These are phyloP conservation scores for Nesoenas mayeri DNA, from an alignment of 2,113 vertebrate genomes.

Conservation along the genomic window DNA sequence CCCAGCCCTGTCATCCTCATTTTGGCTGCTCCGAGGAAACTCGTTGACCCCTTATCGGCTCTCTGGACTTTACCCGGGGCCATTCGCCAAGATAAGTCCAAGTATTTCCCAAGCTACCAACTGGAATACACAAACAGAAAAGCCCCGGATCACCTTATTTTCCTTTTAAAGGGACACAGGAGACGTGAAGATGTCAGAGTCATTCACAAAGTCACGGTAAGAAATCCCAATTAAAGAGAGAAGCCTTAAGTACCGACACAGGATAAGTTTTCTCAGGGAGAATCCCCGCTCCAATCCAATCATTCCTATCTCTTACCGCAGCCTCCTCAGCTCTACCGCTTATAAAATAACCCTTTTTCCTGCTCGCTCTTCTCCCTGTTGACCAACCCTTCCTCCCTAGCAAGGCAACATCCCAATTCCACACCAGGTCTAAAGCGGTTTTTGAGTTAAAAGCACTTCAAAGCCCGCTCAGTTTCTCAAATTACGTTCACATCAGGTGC, in stretches of 20 bases:
- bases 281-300: not conserved
- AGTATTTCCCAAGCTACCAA: not conserved
- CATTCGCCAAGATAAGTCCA: not conserved
- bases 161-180: not conserved
- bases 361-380: not conserved
- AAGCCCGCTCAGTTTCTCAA: not conserved
- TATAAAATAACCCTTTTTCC: not conserved
- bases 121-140: not conserved
- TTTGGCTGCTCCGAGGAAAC: not conserved
- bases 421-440: not conserved
- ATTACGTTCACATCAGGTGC: rapidly evolving
- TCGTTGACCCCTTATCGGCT: not conserved
- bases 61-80: not conserved
- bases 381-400: not conserved
- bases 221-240: not conserved
- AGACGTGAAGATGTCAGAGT: not conserved
- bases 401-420: not conserved
- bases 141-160: not conserved
- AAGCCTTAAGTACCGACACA: not conserved
- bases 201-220: not conserved
- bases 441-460: not conserved
- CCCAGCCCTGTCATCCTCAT: not conserved
- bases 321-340: not conserved
- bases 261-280: not conserved
- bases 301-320: not conserved